phyloP scores from a whole-genome alignment of 2,888 invertebrate species.

The Drosophila mayaguana region DNA sequence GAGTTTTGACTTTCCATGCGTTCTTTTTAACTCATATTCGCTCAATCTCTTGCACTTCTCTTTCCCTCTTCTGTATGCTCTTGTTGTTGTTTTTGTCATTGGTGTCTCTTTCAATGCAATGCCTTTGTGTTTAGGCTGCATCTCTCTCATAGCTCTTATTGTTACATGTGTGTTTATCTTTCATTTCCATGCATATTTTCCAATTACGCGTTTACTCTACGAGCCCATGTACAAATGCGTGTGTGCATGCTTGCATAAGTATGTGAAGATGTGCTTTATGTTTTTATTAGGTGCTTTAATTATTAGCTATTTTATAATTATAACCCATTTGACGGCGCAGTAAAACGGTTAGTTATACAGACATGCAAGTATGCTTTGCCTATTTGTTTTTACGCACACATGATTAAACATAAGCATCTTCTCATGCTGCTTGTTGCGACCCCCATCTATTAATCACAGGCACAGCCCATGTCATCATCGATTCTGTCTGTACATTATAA shows the following conservation, averaged over 20 bases:
- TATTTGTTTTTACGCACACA: not conserved
- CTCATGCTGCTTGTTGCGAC: slow-evolving; percentile 27
- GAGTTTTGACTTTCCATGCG: slow-evolving; percentile 72
- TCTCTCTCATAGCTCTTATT: slow-evolving; percentile 72
- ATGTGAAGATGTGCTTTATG: slow-evolving; percentile 18
- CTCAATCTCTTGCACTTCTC: slow-evolving; percentile 49
- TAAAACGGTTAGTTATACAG: not conserved
- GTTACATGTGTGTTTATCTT: slow-evolving; percentile 75
- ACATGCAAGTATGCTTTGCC: not conserved
- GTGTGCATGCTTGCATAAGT: not conserved
- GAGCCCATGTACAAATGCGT: slow-evolving; percentile 4
- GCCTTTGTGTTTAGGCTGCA: slow-evolving; percentile 71
- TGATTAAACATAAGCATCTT: slow-evolving; percentile 7
- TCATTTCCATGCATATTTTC: slow-evolving; percentile 71
- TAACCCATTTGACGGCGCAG: slow-evolving; percentile 14
- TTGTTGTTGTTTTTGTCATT: slow-evolving; percentile 43
- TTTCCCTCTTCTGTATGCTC: slow-evolving; percentile 27
- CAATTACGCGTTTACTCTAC: slow-evolving; percentile 58
- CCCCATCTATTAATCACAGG: slow-evolving; percentile 42
- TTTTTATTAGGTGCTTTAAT: slow-evolving; percentile 30
- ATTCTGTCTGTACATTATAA: slow-evolving; percentile 24
- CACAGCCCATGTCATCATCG: slow-evolving; percentile 35
- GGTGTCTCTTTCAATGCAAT: slow-evolving; percentile 66
- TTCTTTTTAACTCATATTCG: slow-evolving; percentile 59
- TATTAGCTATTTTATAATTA: slow-evolving; percentile 26